Percentiles rank a stretch among this genome's conserved stretches.
Conservation (phyloP, 37 sponge, comb jelly and placozoan genomes). For the Haliclona indistincta region DNA sequence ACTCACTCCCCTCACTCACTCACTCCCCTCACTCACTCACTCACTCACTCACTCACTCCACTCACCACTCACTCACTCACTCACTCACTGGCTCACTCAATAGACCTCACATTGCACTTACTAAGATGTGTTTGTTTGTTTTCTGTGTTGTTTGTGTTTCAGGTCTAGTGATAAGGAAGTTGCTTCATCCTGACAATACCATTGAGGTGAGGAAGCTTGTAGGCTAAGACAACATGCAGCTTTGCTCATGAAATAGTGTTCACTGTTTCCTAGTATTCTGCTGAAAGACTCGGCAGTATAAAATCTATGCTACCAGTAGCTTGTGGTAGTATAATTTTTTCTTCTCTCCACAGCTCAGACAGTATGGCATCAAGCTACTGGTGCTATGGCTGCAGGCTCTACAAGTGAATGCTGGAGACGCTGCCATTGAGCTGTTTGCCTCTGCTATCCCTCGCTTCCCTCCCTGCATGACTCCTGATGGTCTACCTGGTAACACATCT, state of each 20-base stretch:
- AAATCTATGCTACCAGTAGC: conserved; percentile 2
- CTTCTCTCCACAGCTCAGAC: conserved; percentile 36
- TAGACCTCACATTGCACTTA: no score
- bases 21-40: no score
- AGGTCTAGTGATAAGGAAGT: conserved; percentile 77
- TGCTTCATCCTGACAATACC: conserved; percentile 76
- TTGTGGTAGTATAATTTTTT: conserved; percentile 2
- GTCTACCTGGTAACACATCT: conserved; percentile 24
- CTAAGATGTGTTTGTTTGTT: no score
- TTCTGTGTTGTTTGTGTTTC: background rate
- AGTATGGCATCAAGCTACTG: conserved; percentile 76
- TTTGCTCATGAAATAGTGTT: no score
- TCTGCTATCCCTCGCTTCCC: conserved; percentile 85
- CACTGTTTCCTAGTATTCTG: no score
- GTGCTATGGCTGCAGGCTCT: conserved; percentile 78
- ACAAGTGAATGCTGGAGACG: conserved; percentile 77
- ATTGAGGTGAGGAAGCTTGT: conserved; percentile 28
- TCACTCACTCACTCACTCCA: no score
- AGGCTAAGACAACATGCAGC: no score
- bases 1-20: no score
- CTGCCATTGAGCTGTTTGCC: conserved; percentile 82
- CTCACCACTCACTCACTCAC: background rate
- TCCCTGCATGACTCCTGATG: conserved; percentile 69
- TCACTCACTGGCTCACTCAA: no score
- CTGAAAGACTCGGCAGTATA: no score